Conservation (phyloP, 2,888 invertebrate genomes). For the Torymus tubicola region DNA sequence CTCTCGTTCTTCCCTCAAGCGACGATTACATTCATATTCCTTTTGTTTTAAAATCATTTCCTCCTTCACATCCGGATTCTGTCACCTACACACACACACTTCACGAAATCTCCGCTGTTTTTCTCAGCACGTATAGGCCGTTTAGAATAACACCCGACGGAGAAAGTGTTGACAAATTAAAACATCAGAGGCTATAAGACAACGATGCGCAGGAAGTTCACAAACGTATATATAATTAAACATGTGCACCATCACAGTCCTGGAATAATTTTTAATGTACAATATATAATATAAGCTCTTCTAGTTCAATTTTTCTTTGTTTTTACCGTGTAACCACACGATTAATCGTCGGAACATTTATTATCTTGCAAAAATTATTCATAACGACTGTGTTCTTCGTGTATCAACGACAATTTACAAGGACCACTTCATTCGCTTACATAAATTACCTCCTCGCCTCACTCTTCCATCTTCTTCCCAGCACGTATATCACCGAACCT, state of each 20-base stretch:
- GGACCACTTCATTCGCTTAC: too few species aligned
- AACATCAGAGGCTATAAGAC: conserved; percentile 25
- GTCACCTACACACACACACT: conserved; percentile 11
- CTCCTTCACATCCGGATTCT: conserved; percentile 51
- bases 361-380: not conserved
- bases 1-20: conserved; percentile 8
- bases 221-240: not conserved
- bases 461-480: too few species aligned
- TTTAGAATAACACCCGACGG: conserved; percentile 6
- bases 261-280: too few species aligned
- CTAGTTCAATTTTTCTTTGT: too few species aligned
- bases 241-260: too few species aligned
- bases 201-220: conserved; percentile 36
- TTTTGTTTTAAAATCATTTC: conserved; percentile 57
- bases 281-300: too few species aligned
- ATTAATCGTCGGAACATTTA: too few species aligned
- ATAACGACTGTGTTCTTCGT: too few species aligned
- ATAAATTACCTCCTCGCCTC: too few species aligned
- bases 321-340: too few species aligned
- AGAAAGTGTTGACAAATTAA: conserved; percentile 42
- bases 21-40: conserved; percentile 43
- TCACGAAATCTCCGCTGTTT: conserved; percentile 25
- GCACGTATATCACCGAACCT: too few species aligned
- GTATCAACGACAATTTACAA: too few species aligned
- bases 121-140: conserved; percentile 45